Percentiles rank a stretch among this genome's conserved stretches.
Evolutionary conservation across 1,140 invertebrate genomes (phyloP).

Genomic region (Zaprionus lachaisei): DNA sequence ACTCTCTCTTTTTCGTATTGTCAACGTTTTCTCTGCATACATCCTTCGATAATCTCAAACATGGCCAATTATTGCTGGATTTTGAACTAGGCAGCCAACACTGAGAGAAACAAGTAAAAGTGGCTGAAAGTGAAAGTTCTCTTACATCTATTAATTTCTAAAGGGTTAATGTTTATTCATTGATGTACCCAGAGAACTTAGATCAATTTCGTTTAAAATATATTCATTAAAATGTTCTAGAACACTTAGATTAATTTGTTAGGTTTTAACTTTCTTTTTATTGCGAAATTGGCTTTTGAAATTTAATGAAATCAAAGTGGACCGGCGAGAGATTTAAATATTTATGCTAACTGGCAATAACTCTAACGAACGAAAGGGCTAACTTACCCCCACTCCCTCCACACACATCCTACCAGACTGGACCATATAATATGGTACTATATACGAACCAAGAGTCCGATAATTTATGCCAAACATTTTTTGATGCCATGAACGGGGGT

Average conservation of each 20-base stretch:
- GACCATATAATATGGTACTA: constrained; percentile 7
- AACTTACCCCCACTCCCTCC: background rate
- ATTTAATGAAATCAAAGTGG: constrained; percentile 44
- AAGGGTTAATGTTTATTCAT: background rate
- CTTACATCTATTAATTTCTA: background rate
- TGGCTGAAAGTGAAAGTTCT: background rate
- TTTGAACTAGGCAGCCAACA: background rate
- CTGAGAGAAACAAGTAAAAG: background rate
- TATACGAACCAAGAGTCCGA: constrained; percentile 15
- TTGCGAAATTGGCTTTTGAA: constrained; percentile 15
- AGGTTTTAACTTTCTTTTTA: background rate
- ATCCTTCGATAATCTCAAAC: background rate
- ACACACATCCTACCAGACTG: background rate
- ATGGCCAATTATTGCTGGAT: constrained; percentile 4
- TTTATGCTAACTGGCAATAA: constrained; percentile 15
- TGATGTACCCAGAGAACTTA: background rate
- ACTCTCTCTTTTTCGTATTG: background rate
- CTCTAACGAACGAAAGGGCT: constrained; percentile 18
- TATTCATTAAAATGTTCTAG: background rate
- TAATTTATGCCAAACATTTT: constrained; percentile 70
- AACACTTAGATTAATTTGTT: background rate
- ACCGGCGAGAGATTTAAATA: constrained; percentile 21
- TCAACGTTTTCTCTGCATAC: too few relatives aligned
- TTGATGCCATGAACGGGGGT: constrained; percentile 42
- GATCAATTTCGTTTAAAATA: background rate